Base-by-base conservation (phyloP, 2,888 invertebrate genomes). In the Metopia argyrocephala region DNA sequence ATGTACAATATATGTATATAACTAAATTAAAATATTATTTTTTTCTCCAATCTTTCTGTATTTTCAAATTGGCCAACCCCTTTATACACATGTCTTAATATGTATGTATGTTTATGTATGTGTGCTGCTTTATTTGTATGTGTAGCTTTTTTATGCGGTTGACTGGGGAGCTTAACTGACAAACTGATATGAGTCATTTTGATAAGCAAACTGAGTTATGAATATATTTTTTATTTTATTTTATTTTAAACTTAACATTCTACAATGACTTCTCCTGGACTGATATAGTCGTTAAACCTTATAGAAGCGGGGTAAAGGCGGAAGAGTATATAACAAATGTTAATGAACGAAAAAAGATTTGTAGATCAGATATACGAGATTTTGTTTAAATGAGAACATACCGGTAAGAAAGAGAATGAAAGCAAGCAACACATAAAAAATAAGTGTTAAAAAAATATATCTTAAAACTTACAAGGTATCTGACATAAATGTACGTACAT, bases 131-230 rank as follows among this genome's bases (percentile, higher is more conserved):
- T 31, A 1, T 15, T 2, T 45, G 3, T 38, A n/a, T 45, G 4
- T 68, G 31, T 46, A 18, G n/a, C 46, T 45, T 59, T 31, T 38
- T 12, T 12, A 38, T 38, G 38, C 15, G 15, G 38, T 38, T 38
- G 38, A 21, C n/a, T 52, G 57, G 15, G 12, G 61, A 78, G 52
- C 61, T 78, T 66, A 48, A 78, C 52, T 59, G 25, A 45, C 52
- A 59, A 66, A 59, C 48, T 46, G 46, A 25, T 48, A 56, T 78
- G 71, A 78, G 20, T 78, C 71, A 78, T 73, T 54, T 61, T 62
- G 61, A 73, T 78, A 73, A 78, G 48, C 66, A 61, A 38, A 28
- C 71, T 54, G 45, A 73, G 48, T 68, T 71, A 31, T 71, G 45
- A 65, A 31, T 56, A 18, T 18, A 18, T 57, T 18, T 31, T 31